Evolutionary conservation across 2,888 invertebrate species (phyloP).

Genomic region (Plebejus melissa): DNA sequence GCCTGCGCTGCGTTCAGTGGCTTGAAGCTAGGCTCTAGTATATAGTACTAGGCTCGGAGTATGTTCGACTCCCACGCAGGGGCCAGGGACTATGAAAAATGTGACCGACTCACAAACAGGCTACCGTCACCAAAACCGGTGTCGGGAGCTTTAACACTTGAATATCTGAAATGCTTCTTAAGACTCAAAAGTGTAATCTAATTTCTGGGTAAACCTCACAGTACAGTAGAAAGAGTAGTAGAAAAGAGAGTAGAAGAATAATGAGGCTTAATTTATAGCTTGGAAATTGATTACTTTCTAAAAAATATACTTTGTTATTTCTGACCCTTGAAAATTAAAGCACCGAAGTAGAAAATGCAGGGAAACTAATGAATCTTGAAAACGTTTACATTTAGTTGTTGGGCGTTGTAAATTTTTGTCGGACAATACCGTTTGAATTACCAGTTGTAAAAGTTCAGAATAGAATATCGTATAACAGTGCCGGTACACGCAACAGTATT

Average conservation of each 20-base stretch:
- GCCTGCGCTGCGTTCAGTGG: background rate
- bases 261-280: background rate
- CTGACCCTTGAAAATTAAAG: background rate
- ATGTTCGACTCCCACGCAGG: background rate
- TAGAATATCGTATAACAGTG: conserved; percentile 58
- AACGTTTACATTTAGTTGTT: background rate
- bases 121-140: background rate
- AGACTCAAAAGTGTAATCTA: too few relatives aligned
- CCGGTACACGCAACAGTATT: conserved; percentile 52
- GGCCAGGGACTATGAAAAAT: background rate
- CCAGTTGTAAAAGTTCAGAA: conserved; percentile 48
- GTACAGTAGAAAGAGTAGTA: too few relatives aligned
- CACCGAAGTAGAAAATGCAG: background rate
- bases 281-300: background rate
- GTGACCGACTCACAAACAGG: background rate
- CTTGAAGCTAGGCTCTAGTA: background rate
- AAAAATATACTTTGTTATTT: background rate
- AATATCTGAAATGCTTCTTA: too few relatives aligned
- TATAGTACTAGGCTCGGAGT: background rate
- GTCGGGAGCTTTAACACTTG: too few relatives aligned
- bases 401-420: conserved; percentile 1
- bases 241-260: too few relatives aligned
- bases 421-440: conserved; percentile 25
- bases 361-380: background rate
- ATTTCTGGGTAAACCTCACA: too few relatives aligned